phyloP scores from a whole-genome alignment of 2,113 vertebrate genomes.

The Baryphthengus martii region DNA sequence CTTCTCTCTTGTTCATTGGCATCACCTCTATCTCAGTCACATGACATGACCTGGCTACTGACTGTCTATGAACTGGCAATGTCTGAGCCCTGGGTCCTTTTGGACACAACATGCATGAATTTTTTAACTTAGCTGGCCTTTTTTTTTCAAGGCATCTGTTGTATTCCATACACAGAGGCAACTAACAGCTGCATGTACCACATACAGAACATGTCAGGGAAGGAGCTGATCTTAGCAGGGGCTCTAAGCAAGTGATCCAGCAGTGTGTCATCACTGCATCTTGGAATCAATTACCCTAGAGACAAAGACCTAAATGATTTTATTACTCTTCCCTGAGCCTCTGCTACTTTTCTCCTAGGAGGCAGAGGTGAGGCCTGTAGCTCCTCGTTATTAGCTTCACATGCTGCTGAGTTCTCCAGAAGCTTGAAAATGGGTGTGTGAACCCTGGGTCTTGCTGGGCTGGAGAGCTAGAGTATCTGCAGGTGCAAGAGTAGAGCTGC shows the following conservation, averaged over 20 bases:
- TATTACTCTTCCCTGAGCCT: not conserved
- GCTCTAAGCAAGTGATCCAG: not conserved
- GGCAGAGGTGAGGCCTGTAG: not conserved
- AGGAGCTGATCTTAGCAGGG: not conserved
- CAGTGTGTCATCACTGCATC: not conserved
- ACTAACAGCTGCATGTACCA: not conserved
- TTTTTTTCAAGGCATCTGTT: not conserved
- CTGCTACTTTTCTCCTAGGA: not conserved
- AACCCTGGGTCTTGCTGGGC: accelerated
- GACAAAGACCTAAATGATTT: not conserved
- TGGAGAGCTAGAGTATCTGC: not conserved
- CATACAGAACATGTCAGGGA: accelerated
- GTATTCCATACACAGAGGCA: not conserved
- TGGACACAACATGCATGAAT: not conserved
- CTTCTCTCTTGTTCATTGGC: not conserved
- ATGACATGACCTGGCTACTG: not conserved
- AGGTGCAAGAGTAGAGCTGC: not conserved
- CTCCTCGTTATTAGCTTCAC: not conserved
- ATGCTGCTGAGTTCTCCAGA: not conserved
- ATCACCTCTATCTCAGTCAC: not conserved
- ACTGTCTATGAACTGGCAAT: not conserved
- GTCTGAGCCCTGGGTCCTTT: not conserved
- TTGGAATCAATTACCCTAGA: not conserved
- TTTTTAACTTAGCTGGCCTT: not conserved
- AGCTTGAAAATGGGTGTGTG: not conserved